Conservation (phyloP, 2,113 vertebrate species). For the Mirza zaza region DNA sequence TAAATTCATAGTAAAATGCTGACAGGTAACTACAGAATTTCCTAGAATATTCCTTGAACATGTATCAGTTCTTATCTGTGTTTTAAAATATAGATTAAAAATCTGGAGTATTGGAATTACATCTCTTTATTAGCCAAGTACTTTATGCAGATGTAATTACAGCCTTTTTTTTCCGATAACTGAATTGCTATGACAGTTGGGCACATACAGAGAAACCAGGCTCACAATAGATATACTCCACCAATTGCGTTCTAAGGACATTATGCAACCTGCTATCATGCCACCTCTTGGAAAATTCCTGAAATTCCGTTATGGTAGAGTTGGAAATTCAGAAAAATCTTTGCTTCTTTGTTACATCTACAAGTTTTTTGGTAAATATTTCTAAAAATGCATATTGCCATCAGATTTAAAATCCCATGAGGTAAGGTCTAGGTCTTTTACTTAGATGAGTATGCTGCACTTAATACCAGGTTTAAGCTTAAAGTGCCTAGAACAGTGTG, state of each 20-base stretch:
- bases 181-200: slow-evolving; percentile 15
- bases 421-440: background rate
- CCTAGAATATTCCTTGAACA: slow-evolving; percentile 5
- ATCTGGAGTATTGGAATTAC: background rate
- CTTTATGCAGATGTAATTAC: background rate
- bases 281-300: slow-evolving; percentile 40
- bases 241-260: background rate
- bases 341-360: background rate
- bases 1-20: slow-evolving; percentile 15
- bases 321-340: slow-evolving; percentile 34
- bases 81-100: slow-evolving; percentile 60
- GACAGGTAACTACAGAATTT: background rate
- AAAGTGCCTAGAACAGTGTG: background rate
- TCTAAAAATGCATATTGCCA: background rate
- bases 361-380: background rate
- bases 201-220: slow-evolving; percentile 45
- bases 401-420: slow-evolving; percentile 31
- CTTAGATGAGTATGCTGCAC: background rate
- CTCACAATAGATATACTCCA: slow-evolving; percentile 6
- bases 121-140: slow-evolving; percentile 41
- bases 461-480: slow-evolving; percentile 31
- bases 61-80: background rate
- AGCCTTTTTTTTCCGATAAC: background rate
- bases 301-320: slow-evolving; percentile 19
- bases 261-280: background rate